phyloP scores from a whole-genome alignment of 1,140 invertebrate species.

The Neodiprion lecontei region DNA sequence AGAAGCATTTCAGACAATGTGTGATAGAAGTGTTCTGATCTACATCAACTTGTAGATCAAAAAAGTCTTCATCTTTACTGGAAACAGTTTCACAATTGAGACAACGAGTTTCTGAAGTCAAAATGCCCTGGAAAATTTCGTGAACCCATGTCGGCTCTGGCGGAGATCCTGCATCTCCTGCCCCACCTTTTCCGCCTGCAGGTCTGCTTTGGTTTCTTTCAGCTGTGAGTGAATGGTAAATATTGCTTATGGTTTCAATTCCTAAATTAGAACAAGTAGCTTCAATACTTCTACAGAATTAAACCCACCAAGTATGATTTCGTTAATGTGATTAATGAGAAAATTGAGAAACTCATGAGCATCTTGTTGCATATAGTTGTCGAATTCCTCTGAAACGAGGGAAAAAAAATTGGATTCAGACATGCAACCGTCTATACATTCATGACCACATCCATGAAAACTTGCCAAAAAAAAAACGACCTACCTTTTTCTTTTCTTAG shows the following conservation, averaged over 20 bases:
- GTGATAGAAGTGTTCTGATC: constrained; percentile 99
- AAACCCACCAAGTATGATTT: constrained; percentile 85
- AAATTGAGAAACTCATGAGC: constrained; percentile 99
- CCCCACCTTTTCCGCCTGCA: constrained; percentile 55
- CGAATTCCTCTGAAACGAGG: constrained; percentile 89
- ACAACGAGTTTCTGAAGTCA: constrained; percentile 99
- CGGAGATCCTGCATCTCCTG: constrained; percentile 60
- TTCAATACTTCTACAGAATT: constrained; percentile 20
- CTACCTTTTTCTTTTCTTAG: constrained; percentile 98
- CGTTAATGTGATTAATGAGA: constrained; percentile 95
- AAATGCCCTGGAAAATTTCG: constrained; percentile 99
- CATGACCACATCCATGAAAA: too few relatives aligned
- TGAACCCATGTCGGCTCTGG: constrained; percentile 98
- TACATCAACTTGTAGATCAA: constrained; percentile 98
- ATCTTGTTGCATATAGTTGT: constrained; percentile 99
- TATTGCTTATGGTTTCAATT: constrained; percentile 21
- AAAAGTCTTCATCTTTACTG: constrained; percentile 99
- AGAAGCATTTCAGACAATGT: constrained; percentile 96
- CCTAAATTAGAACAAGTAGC: not conserved
- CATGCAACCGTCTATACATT: not conserved
- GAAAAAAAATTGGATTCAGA: constrained; percentile 12
- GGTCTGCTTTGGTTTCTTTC: constrained; percentile 79
- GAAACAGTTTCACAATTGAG: constrained; percentile 99
- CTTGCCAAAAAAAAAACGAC: not conserved
- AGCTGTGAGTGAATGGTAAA: constrained; percentile 61